Evolutionary conservation across 2,888 invertebrate genomes (phyloP).

Genomic region (Lepeophtheirus nordmannii): DNA sequence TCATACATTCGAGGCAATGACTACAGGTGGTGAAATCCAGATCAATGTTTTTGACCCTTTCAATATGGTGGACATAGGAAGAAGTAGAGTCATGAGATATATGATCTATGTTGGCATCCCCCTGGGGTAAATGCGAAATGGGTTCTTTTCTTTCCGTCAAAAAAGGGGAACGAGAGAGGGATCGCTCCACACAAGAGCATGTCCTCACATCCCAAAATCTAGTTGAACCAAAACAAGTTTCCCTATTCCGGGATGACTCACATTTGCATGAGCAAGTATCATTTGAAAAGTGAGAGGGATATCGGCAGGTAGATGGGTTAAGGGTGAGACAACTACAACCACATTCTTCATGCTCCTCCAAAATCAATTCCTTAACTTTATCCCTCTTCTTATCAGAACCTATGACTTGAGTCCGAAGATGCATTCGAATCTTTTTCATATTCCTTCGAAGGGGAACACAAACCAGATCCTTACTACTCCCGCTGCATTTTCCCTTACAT

Average conservation of each 20-base stretch:
- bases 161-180: not conserved
- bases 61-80: not conserved
- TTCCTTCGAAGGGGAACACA: conserved; percentile 15
- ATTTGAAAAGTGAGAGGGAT: conserved; percentile 8
- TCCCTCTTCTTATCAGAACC: not conserved
- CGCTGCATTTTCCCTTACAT: conserved; percentile 18
- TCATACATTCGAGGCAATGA: not conserved
- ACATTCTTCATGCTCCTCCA: conserved; percentile 21
- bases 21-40: not conserved
- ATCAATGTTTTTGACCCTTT: not conserved
- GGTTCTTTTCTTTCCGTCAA: not conserved
- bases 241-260: not conserved
- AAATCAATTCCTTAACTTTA: conserved; percentile 6
- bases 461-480: not conserved
- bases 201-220: not conserved
- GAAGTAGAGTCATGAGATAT: too few relatives aligned
- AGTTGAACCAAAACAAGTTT: not conserved
- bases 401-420: conserved; percentile 16
- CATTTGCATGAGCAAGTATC: conserved; percentile 18
- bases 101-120: too few relatives aligned
- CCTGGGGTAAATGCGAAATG: too few relatives aligned
- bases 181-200: not conserved
- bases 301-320: not conserved
- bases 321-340: conserved; percentile 14
- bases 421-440: conserved; percentile 19